A percentile compares a stretch with the other conserved stretches of the same genome.
phyloP scores from a whole-genome alignment of 2,888 invertebrate genomes.

The Thecocarcelia acutangulata region DNA sequence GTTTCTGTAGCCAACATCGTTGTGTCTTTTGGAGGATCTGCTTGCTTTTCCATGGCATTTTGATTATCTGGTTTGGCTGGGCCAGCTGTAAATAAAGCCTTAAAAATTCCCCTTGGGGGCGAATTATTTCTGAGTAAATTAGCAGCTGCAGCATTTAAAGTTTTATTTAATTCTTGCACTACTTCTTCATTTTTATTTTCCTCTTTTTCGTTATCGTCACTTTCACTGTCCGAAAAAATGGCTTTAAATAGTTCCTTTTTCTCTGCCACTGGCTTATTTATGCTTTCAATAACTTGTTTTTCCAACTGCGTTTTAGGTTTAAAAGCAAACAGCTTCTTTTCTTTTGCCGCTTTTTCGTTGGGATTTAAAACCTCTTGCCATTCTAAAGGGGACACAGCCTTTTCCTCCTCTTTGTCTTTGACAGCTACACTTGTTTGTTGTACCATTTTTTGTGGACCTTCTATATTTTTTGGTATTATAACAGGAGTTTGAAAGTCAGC shows the following conservation, averaged over 20 bases:
- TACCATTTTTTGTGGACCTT: conserved; percentile 66
- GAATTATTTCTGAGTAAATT: conserved; percentile 86
- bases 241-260: conserved; percentile 93
- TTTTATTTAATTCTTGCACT: conserved; percentile 53
- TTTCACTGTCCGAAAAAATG: conserved; percentile 92
- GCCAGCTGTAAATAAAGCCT: conserved; percentile 73
- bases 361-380: conserved; percentile 63
- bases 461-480: conserved; percentile 79
- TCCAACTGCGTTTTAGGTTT: conserved; percentile 78
- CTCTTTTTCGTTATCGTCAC: conserved; percentile 83
- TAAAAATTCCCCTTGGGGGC: conserved; percentile 87
- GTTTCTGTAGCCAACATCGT: neutral
- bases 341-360: neutral
- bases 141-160: conserved; percentile 79
- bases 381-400: conserved; percentile 29
- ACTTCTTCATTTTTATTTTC: conserved; percentile 73
- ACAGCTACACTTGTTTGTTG: conserved; percentile 6
- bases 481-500: conserved; percentile 82
- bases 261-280: conserved; percentile 82
- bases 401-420: neutral
- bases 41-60: neutral
- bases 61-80: neutral
- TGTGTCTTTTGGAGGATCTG: neutral
- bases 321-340: conserved; percentile 66
- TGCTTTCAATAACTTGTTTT: conserved; percentile 75